Evolutionary conservation across 2,113 vertebrate genomes (phyloP).

Genomic region (Rhabdornis inornatus): DNA sequence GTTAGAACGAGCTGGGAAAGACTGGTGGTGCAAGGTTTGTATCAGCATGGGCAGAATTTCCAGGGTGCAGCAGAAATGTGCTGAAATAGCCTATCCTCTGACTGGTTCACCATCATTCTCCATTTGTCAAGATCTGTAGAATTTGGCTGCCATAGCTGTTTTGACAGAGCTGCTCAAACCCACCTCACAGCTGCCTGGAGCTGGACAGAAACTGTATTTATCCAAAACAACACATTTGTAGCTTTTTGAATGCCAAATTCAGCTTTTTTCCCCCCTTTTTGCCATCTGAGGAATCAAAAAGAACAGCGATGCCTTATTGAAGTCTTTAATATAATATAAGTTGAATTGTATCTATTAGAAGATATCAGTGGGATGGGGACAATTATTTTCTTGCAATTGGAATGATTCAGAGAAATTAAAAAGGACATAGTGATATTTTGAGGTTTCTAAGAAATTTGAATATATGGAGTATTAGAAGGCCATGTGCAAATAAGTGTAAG

Average conservation of each 20-base stretch:
- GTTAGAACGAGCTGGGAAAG: not conserved
- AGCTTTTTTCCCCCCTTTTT: not conserved
- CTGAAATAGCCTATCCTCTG: not conserved
- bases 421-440: not conserved
- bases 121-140: not conserved
- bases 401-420: not conserved
- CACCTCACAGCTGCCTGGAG: not conserved
- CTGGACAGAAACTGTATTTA: not conserved
- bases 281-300: not conserved
- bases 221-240: not conserved
- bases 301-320: not conserved
- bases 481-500: not conserved
- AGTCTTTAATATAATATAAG: not conserved
- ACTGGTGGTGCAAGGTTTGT: not conserved
- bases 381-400: not conserved
- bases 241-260: not conserved
- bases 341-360: not conserved
- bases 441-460: not conserved
- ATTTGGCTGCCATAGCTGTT: not conserved
- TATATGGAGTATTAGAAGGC: not conserved
- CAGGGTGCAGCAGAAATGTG: not conserved
- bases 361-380: not conserved
- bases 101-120: not conserved
- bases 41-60: not conserved
- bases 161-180: not conserved